Percentiles rank a stretch among this genome's conserved stretches.
Conservation (phyloP, 2,888 invertebrate species). For the Hypercompe scribonia region DNA sequence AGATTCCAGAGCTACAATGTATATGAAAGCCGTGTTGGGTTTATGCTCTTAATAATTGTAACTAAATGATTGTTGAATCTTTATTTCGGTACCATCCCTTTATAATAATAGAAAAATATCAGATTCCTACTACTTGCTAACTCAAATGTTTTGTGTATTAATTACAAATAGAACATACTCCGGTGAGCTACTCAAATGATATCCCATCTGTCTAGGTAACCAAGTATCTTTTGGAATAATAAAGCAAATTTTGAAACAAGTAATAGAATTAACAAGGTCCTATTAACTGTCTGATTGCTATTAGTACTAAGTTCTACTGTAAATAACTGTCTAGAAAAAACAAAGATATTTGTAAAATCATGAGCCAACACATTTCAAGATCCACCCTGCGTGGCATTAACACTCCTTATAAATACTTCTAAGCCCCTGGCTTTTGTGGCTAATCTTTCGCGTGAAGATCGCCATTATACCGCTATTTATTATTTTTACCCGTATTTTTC, state of each 20-base stretch:
- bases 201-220: neutral
- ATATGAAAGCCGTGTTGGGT: too few relatives aligned
- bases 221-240: neutral
- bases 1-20: too few relatives aligned
- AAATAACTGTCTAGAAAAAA: slow-evolving; percentile 42
- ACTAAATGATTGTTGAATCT: too few relatives aligned
- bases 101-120: neutral
- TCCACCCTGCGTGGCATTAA: slow-evolving; percentile 76
- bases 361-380: slow-evolving; percentile 55
- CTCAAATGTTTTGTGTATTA: too few relatives aligned
- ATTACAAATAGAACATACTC: too few relatives aligned
- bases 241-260: neutral
- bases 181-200: neutral
- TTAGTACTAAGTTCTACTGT: slow-evolving; percentile 42
- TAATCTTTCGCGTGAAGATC: slow-evolving; percentile 86
- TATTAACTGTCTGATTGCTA: slow-evolving; percentile 25
- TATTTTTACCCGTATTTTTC: slow-evolving; percentile 80
- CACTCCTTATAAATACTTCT: slow-evolving; percentile 85
- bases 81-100: neutral
- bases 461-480: slow-evolving; percentile 85
- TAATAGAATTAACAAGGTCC: neutral
- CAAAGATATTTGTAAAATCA: slow-evolving; percentile 53
- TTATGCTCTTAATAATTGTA: too few relatives aligned
- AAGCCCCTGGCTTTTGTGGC: slow-evolving; percentile 84
- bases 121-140: neutral